Percentiles rank a stretch among this genome's conserved stretches.
phyloP scores from a whole-genome alignment of 2,113 vertebrate genomes.

The Nerophis ophidion region DNA sequence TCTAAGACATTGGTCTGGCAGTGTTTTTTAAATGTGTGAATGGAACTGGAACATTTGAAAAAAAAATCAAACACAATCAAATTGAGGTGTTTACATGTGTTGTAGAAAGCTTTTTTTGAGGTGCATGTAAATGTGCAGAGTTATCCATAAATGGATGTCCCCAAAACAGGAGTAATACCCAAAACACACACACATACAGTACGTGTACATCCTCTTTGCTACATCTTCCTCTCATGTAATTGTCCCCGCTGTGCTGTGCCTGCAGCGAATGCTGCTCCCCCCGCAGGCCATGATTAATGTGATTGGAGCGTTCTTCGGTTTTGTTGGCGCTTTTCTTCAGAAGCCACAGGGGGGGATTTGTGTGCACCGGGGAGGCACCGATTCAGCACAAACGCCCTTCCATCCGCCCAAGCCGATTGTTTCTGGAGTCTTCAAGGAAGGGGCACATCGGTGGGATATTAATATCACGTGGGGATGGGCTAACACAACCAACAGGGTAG shows the following conservation, averaged over 20 bases:
- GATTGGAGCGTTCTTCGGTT: slow-evolving; percentile 48
- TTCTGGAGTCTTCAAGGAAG: slow-evolving; percentile 53
- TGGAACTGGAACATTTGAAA: no score
- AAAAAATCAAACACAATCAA: no score
- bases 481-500: slow-evolving; percentile 46
- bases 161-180: neutral
- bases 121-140: neutral
- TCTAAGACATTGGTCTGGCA: no score
- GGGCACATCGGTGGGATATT: slow-evolving; percentile 65
- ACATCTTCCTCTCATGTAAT: slow-evolving; percentile 40
- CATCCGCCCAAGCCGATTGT: slow-evolving; percentile 35
- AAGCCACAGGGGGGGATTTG: slow-evolving; percentile 48
- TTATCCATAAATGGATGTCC: no score
- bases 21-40: no score
- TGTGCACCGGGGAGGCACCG: slow-evolving; percentile 45
- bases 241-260: slow-evolving; percentile 30
- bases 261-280: slow-evolving; percentile 37
- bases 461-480: slow-evolving; percentile 60
- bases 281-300: slow-evolving; percentile 70
- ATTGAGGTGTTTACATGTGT: no score
- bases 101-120: no score
- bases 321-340: slow-evolving; percentile 41
- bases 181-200: slow-evolving; percentile 24
- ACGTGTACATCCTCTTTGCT: slow-evolving; percentile 13
- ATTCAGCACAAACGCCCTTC: slow-evolving; percentile 28